Evolutionary conservation across 2,113 vertebrate species (phyloP).

Genomic region (Cercocebus atys): DNA sequence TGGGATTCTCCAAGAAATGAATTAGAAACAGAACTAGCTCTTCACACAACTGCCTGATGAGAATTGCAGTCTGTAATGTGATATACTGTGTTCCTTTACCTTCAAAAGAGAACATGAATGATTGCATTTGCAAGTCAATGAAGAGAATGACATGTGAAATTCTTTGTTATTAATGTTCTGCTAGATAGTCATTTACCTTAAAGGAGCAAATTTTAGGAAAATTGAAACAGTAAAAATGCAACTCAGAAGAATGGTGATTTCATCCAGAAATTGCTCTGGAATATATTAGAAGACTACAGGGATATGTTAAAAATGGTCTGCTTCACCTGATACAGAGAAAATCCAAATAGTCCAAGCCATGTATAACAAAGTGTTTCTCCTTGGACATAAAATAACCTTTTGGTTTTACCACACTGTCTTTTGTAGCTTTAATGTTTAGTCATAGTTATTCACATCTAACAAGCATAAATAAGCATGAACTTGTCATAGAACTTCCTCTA

Average conservation of each 20-base stretch:
- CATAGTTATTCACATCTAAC: neutral
- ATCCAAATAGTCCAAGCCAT: neutral
- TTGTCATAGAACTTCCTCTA: neutral
- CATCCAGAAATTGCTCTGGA: neutral
- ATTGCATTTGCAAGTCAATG: conserved; percentile 71
- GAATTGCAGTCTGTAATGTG: neutral
- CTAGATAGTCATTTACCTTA: conserved; percentile 38
- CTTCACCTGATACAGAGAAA: neutral
- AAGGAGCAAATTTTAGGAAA: neutral
- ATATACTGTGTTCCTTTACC: neutral
- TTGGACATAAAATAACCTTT: neutral
- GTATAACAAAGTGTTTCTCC: neutral
- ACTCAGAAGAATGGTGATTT: neutral
- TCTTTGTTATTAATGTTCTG: conserved; percentile 52
- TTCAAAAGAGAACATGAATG: conserved; percentile 12
- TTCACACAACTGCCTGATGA: neutral
- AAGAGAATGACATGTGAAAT: neutral
- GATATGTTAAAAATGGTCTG: neutral
- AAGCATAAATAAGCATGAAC: neutral
- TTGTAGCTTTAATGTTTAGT: neutral
- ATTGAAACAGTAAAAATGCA: conserved; percentile 23
- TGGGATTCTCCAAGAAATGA: neutral
- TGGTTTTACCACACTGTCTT: neutral
- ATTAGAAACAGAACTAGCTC: neutral
- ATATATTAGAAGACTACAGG: neutral